Evolutionary conservation across 2,113 vertebrate genomes (phyloP).

Genomic region (Dromaius novaehollandiae): DNA sequence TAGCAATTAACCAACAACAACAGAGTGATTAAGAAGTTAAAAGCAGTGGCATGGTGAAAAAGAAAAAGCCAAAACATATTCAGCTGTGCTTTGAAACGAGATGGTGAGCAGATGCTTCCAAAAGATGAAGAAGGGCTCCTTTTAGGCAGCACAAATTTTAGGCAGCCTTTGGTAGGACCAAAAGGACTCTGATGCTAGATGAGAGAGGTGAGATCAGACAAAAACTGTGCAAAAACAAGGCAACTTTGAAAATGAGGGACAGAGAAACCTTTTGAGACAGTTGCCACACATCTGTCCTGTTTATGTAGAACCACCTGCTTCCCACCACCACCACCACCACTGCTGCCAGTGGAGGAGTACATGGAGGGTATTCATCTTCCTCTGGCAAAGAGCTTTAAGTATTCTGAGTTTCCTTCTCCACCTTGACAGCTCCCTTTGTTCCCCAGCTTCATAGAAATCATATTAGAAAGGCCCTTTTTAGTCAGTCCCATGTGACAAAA

Average conservation of each 20-base stretch:
- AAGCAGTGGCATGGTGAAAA: background rate
- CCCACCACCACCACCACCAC: background rate
- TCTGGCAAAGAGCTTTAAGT: background rate
- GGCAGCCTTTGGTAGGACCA: slow-evolving; percentile 11
- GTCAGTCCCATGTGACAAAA: background rate
- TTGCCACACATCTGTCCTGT: background rate
- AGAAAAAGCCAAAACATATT: background rate
- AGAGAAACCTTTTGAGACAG: background rate
- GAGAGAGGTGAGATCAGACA: slow-evolving; percentile 47
- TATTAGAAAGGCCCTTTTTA: background rate
- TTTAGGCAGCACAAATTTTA: slow-evolving; percentile 27
- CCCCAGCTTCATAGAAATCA: background rate
- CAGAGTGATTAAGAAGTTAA: slow-evolving; percentile 7
- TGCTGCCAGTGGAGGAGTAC: background rate
- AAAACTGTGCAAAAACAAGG: background rate
- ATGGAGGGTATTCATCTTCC: background rate
- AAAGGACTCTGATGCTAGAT: slow-evolving; percentile 37
- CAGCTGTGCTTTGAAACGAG: slow-evolving; percentile 52
- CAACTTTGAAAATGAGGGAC: slow-evolving; percentile 20
- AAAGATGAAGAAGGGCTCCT: slow-evolving; percentile 31
- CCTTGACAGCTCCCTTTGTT: background rate
- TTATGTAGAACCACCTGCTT: background rate
- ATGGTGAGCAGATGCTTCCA: slow-evolving; percentile 44
- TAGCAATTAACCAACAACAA: slow-evolving; percentile 36
- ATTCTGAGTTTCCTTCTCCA: background rate